Evolutionary conservation across 1,140 invertebrate genomes (phyloP), one percentile per base, ranked within the genome.

Genomic region (Charaxes varanes): DNA sequence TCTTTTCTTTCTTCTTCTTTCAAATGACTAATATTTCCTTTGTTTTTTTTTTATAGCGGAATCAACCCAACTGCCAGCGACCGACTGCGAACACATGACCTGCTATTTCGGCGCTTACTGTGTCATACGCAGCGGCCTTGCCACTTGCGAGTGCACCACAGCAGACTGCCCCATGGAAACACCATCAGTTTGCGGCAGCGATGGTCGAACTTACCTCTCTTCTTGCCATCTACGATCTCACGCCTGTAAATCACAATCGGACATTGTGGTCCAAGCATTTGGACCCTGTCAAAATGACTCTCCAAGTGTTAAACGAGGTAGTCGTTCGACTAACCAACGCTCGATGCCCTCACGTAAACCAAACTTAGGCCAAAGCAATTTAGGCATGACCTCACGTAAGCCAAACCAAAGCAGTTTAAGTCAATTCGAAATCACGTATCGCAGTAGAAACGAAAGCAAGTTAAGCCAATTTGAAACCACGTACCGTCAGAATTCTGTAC

Each of bases 101-200:
- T 96, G 94, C 72, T 90, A 92, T 67, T 95, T 93, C 69, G 94
- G 94, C 2, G 93, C 93, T 2, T 87, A 89, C 24, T 96, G 95
- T 77, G 85, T 90, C 19, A 90, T 94, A 48, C 87, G 87, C 46
- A 87, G 87, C 45, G 89, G 89, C 12, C 78, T 87, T 14, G 91
- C 89, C 2, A 88, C 89, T 41, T 95, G 91, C 80, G 88, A 90
- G 58, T 93, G 91, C 61, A 84, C 86, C 16, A 71, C 74, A 4
- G 69, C 85, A 2, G 81, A 87, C 30, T 92, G 91, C 68, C 84
- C 86, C 19, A 51, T 49, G 10, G 64, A 69, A n/a, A 62, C 58
- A 1, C 74, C 86, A 1, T 65, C 87, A 47, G 86, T 94, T 4
- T 94, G 92, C 71, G 92, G 92, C 18, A 92, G 91, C 60, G 92